Evolutionary conservation across 2,888 invertebrate genomes (phyloP).

Genomic region (Macropis europaea): DNA sequence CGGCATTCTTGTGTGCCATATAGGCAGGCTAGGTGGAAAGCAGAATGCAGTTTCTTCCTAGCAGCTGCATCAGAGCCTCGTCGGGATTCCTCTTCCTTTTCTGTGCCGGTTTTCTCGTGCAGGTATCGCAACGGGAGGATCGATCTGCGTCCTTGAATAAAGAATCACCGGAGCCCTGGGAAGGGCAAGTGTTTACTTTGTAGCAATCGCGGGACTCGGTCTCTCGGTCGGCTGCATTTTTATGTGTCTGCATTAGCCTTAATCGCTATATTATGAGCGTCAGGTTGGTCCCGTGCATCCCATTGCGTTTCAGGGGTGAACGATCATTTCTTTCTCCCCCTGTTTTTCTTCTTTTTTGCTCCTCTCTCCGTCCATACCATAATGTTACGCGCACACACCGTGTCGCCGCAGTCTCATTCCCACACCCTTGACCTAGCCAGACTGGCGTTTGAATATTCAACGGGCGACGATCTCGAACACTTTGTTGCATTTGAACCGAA

Average conservation of each 20-base stretch:
- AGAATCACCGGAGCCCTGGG: slow-evolving; percentile 50
- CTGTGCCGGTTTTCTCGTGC: slow-evolving; percentile 15
- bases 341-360: background rate
- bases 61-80: slow-evolving; percentile 28
- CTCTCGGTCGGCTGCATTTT: slow-evolving; percentile 64
- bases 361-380: background rate
- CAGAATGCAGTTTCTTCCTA: slow-evolving; percentile 41
- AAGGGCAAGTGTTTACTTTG: slow-evolving; percentile 62
- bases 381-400: background rate
- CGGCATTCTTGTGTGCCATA: slow-evolving; percentile 3
- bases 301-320: slow-evolving; percentile 11
- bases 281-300: slow-evolving; percentile 17
- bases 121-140: slow-evolving; percentile 32
- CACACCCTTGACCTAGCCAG: slow-evolving; percentile 59
- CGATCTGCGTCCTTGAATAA: slow-evolving; percentile 58
- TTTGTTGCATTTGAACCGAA: slow-evolving; percentile 41
- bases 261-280: slow-evolving; percentile 59
- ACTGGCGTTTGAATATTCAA: slow-evolving; percentile 57
- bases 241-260: slow-evolving; percentile 61
- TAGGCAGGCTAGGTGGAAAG: slow-evolving; percentile 1
- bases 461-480: slow-evolving; percentile 27
- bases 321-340: slow-evolving; percentile 6
- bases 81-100: slow-evolving; percentile 35
- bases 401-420: slow-evolving; percentile 15
- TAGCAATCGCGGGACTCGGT: slow-evolving; percentile 60